Evolutionary conservation across 1,140 invertebrate genomes (phyloP).

Genomic region (Drosophila grimshawi): DNA sequence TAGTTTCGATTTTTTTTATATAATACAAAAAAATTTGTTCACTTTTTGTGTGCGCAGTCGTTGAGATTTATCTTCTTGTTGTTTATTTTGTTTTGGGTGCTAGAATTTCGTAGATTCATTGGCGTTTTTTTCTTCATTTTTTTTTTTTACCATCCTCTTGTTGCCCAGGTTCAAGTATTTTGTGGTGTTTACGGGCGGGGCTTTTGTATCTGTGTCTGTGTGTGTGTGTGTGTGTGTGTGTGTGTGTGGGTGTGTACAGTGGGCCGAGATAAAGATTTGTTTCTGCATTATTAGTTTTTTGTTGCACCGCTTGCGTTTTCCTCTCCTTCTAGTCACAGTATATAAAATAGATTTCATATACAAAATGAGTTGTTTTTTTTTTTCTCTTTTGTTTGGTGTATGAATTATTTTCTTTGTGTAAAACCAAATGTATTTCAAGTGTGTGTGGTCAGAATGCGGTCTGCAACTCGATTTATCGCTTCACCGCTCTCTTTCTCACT

Average conservation of each 20-base stretch:
- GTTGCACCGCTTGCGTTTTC: slow-evolving; percentile 16
- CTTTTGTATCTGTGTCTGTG: slow-evolving; percentile 19
- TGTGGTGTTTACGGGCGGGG: slow-evolving; percentile 21
- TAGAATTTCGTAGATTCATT: slow-evolving; percentile 4
- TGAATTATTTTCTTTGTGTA: slow-evolving; percentile 17
- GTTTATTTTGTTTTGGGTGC: slow-evolving; percentile 38
- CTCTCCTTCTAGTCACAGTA: slow-evolving; percentile 27
- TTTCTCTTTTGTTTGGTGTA: slow-evolving; percentile 9
- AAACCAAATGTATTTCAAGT: slow-evolving; percentile 4
- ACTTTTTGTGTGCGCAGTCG: slow-evolving; percentile 78
- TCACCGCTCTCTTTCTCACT: background rate
- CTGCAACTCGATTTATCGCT: background rate
- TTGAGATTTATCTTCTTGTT: slow-evolving; percentile 65
- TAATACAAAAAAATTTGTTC: slow-evolving; percentile 79
- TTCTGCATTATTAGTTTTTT: slow-evolving; percentile 26
- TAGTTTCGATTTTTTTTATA: slow-evolving; percentile 36
- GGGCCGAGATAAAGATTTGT: slow-evolving; percentile 28
- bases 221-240: slow-evolving; percentile 35
- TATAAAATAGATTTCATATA: slow-evolving; percentile 52
- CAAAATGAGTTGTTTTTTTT: slow-evolving; percentile 52
- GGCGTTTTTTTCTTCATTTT: slow-evolving; percentile 3
- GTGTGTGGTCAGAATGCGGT: slow-evolving; percentile 4
- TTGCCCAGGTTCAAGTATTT: background rate
- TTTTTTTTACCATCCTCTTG: background rate
- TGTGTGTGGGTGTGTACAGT: slow-evolving; percentile 35